A percentile compares a stretch with the other conserved stretches of the same genome.
These are phyloP conservation scores for Melanophora roralis DNA, from an alignment of 2,888 invertebrate genomes.

Conservation along the genomic window DNA sequence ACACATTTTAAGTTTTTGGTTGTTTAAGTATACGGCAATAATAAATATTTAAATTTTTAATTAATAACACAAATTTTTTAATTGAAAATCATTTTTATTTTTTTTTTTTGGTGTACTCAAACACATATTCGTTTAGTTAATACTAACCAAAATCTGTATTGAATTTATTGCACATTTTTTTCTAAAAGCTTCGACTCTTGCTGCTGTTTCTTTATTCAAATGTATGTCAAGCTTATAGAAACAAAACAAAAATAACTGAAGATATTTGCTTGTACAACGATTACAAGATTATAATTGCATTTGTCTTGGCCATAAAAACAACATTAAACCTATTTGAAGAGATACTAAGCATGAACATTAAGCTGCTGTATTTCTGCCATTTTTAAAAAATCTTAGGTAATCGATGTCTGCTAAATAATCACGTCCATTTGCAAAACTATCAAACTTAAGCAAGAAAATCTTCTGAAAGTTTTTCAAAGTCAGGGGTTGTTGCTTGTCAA, in stretches of 20 bases:
- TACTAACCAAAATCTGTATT: background rate
- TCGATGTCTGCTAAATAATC: background rate
- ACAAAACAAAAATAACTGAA: background rate
- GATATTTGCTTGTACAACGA: background rate
- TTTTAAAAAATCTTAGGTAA: slow-evolving; percentile 11
- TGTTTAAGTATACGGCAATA: no score
- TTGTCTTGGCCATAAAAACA: background rate
- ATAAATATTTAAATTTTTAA: no score
- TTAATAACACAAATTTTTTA: no score
- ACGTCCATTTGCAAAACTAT: slow-evolving; percentile 8
- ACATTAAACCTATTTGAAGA: slow-evolving; percentile 19
- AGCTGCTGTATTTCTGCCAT: background rate
- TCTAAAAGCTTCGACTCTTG: background rate
- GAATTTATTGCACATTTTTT: background rate
- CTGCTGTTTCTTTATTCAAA: slow-evolving; percentile 6
- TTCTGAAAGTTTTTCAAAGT: slow-evolving; percentile 1
- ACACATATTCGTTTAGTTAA: background rate
- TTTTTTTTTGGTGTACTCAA: no score
- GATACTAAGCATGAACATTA: background rate
- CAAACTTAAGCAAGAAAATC: background rate
- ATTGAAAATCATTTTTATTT: no score
- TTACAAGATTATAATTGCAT: background rate
- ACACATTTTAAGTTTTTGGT: no score
- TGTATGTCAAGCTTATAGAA: slow-evolving; percentile 25
- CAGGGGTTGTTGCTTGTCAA: no score